phyloP scores from a whole-genome alignment of 2,888 invertebrate genomes.

The Cephus pygmeus region DNA sequence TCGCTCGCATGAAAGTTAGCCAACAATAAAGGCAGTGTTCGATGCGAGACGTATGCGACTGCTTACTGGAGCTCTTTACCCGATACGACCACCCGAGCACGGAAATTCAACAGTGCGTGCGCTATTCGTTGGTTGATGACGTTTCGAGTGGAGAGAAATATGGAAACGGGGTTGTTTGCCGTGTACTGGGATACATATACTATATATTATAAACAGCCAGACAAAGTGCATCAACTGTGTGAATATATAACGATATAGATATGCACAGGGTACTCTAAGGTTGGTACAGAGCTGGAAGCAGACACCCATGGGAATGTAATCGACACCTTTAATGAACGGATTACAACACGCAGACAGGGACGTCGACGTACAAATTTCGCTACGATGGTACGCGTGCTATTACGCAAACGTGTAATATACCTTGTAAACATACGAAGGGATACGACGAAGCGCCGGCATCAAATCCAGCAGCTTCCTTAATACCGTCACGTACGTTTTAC shows the following conservation, averaged over 20 bases:
- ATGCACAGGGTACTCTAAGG: neutral
- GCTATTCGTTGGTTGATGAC: neutral
- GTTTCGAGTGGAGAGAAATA: neutral
- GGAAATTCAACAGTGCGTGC: neutral
- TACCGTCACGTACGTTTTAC: neutral
- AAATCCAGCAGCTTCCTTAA: neutral
- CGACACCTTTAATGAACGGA: conserved; percentile 35
- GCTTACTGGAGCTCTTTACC: neutral
- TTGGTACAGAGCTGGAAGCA: neutral
- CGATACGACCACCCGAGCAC: neutral
- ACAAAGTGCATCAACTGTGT: no score
- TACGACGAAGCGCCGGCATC: neutral
- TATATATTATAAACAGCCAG: no score
- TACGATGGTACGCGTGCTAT: neutral
- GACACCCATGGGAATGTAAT: conserved; percentile 34
- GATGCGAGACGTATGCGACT: conserved; percentile 31
- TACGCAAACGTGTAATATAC: neutral
- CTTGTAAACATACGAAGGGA: neutral
- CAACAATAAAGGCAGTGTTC: conserved; percentile 52
- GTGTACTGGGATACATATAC: neutral
- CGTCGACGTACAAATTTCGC: neutral
- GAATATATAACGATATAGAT: neutral
- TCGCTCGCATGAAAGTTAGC: conserved; percentile 19
- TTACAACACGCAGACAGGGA: conserved; percentile 1
- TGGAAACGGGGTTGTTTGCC: neutral